Conservation (phyloP, 2,113 vertebrate species). For the Microtus ochrogaster region DNA sequence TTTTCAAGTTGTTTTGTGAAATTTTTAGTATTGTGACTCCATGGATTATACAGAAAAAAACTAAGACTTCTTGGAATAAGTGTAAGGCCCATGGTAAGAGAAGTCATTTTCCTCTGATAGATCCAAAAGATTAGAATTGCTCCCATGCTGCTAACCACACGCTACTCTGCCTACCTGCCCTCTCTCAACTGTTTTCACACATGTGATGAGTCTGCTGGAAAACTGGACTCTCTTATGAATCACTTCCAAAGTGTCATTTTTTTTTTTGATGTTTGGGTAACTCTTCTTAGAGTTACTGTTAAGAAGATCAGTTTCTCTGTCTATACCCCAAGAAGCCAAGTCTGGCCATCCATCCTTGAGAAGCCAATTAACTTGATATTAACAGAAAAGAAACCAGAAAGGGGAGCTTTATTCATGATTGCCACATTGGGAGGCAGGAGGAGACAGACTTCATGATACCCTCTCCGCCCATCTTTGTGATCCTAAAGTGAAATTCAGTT, state of each 20-base stretch:
- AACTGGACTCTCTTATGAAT: constrained; percentile 5
- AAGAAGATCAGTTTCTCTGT: background rate
- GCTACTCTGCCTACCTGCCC: background rate
- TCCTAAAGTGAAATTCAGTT: background rate
- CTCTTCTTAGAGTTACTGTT: background rate
- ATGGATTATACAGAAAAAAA: background rate
- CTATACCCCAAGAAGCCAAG: background rate
- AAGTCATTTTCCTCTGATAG: constrained; percentile 3
- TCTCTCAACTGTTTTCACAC: background rate
- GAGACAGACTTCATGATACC: background rate
- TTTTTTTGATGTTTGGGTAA: constrained; percentile 18
- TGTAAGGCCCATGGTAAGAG: background rate
- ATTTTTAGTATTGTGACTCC: constrained; percentile 16
- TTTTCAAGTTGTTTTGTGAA: background rate
- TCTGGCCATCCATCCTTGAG: background rate
- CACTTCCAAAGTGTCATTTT: background rate
- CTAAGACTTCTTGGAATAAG: constrained; percentile 1
- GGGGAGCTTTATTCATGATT: background rate
- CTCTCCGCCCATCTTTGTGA: background rate
- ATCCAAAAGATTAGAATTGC: background rate
- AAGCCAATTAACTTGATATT: background rate
- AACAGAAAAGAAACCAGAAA: background rate
- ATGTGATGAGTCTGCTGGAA: background rate
- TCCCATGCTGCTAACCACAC: no score
- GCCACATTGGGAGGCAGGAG: background rate